Base-by-base conservation (phyloP, 2,797 vertebrate species). In the Crax fasciolata region DNA sequence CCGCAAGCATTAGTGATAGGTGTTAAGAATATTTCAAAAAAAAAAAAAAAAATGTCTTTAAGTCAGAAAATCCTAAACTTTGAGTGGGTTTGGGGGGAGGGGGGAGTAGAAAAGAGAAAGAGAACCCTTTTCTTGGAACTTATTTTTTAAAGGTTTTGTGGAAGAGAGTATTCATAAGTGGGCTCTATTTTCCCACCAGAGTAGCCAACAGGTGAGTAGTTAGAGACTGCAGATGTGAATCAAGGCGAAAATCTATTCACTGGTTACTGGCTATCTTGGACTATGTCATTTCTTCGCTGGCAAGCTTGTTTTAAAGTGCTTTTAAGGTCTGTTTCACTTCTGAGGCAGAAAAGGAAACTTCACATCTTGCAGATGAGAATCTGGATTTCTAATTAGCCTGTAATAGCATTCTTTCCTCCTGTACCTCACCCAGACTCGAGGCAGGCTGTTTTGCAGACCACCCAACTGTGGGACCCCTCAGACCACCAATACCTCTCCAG, bases 351-450 rank as follows among this genome's bases (percentile, higher is more conserved):
- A 95, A 89, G 63, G 90, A 90, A 97, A 95, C 65, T 24, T 32
- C 48, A 54, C 52, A 28, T 87, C 79, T 82, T 76, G 74, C 84
- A 94, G 68, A 81, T 39, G 48, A 80, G 84, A 94, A 76, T 74
- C 96, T 96, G 94, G 93, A 84, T 97, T 95, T 96, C 90, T 94
- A 96, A 96, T 95, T 95, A 94, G 86, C 59, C 63, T 71, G 39
- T 89, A 95, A 97, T 93, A 96, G 93, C 94, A 95, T 95, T 96
- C 95, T 92, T 97, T 95, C 95, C 94, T 84, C 72, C 67, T 78
- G 27, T 89, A 77, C 52, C 32, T 84, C 90, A 59, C 71, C 44
- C 27, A 0, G 51, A 82, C 73, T 86, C 66, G 49, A n/a, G 1
- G 63, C 72, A 70, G 90, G 89, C 89, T 94, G 77, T 48, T 93